A percentile compares a stretch with the other conserved stretches of the same genome.
phyloP scores from a whole-genome alignment of 1,140 invertebrate species.

The Leguminivora glycinivorella region DNA sequence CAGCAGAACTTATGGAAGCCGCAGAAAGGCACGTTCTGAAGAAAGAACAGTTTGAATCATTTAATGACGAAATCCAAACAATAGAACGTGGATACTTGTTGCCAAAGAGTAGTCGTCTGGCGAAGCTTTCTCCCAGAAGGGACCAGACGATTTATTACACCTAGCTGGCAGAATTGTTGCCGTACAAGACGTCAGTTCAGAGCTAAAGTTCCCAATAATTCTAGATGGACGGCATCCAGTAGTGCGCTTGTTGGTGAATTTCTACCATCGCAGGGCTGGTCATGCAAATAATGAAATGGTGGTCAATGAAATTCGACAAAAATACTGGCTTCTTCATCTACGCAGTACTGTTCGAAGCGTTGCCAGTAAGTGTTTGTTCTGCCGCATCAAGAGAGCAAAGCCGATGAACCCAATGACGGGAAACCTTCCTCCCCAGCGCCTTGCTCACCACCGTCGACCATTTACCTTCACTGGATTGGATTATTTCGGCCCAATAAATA shows the following conservation, averaged over 20 bases:
- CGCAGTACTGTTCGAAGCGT: not conserved
- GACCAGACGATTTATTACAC: too few relatives aligned
- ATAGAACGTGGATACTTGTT: not conserved
- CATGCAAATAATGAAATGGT: conserved; percentile 20
- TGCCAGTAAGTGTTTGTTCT: not conserved
- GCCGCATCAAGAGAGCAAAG: too few relatives aligned
- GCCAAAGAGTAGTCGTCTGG: not conserved
- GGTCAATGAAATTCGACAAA: conserved; percentile 17
- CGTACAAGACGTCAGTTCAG: too few relatives aligned
- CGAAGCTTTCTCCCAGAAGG: not conserved
- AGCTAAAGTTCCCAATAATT: too few relatives aligned
- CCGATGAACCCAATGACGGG: conserved; percentile 16
- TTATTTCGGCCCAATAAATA: too few relatives aligned
- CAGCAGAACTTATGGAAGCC: conserved; percentile 17
- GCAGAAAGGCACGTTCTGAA: not conserved
- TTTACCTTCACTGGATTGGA: too few relatives aligned
- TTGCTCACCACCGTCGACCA: conserved; percentile 29
- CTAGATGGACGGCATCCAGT: too few relatives aligned
- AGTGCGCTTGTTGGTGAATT: too few relatives aligned
- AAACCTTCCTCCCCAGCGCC: conserved; percentile 22
- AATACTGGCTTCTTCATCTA: conserved; percentile 8
- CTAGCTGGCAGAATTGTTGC: too few relatives aligned
- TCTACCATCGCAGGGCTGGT: too few relatives aligned
- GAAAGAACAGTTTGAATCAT: not conserved
- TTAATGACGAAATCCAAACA: not conserved